Evolutionary conservation across 1,140 invertebrate genomes (phyloP), one percentile per base, ranked within the genome.

Genomic region (Drosophila sturtevanti): DNA sequence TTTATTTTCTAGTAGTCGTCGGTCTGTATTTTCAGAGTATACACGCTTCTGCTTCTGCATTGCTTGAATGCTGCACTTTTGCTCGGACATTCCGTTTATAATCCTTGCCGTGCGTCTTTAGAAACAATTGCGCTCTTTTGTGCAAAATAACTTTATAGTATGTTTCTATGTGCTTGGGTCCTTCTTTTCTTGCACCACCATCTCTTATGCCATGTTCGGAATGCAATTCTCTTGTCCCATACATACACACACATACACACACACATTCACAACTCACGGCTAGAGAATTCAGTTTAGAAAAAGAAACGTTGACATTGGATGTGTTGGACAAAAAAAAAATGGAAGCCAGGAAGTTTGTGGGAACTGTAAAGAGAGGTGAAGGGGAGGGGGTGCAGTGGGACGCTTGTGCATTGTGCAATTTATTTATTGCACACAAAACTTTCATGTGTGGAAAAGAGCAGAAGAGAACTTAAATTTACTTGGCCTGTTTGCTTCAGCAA

Each of bases 111-210:
- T 58, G 71, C 79, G 60, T 82, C 82, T 86, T 86, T 79, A 69
- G 76, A 79, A 86, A 86, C 82, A 86, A 87, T 86, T 86, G 82
- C 79, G 63, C 64, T 81, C 71, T 81, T 82, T 87, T 87, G 82
- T 79, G 75, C 82, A 87, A 56, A 86, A 86, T 86, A 86, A 82
- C 56, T 79, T 87, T 82, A 87, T 87, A 79, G 52, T 51, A 68
- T 31, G 63, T 56, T 27, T 56, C 22, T 9, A 4, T 34, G 11
- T n/a, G 21, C 16, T 14, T 24, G 51, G n/a, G 24, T 56, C 27
- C 54, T 54, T 27, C 6, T 11, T 35, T 27, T 37, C 58, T 21
- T 24, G 51, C 54, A 31, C 38, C 58, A 41, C 14, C 41, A 37
- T 58, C 70, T 58, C 68, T 62, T 63, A 64, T 37, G 21, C 58